Conservation (phyloP, 2,888 invertebrate species). For the Volucella inflata region DNA sequence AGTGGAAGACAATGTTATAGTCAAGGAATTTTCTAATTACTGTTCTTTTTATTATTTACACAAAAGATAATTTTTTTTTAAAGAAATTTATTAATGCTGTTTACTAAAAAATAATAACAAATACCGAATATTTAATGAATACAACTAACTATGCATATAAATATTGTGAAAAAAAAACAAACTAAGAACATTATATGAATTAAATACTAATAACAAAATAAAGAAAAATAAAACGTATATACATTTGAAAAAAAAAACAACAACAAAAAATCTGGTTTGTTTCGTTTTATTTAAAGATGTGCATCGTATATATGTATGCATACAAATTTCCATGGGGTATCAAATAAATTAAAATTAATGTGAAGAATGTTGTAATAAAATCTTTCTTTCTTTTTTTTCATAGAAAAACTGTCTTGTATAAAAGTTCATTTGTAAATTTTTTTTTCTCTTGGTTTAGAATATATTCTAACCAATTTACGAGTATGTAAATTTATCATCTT, state of each 20-base stretch:
- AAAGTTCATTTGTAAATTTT: too few relatives aligned
- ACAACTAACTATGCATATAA: constrained; percentile 62
- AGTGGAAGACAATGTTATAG: constrained; percentile 40
- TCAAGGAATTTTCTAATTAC: constrained; percentile 22
- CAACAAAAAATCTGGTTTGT: constrained; percentile 14
- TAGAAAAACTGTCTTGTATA: too few relatives aligned
- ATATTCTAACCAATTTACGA: too few relatives aligned
- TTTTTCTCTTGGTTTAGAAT: too few relatives aligned
- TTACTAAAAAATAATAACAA: constrained; percentile 43
- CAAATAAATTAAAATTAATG: too few relatives aligned
- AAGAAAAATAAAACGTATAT: constrained; percentile 34
- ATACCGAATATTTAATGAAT: constrained; percentile 56
- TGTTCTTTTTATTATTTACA: constrained; percentile 29
- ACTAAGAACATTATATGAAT: constrained; percentile 64
- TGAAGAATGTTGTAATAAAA: too few relatives aligned
- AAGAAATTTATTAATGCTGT: constrained; percentile 37
- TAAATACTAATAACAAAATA: constrained; percentile 57
- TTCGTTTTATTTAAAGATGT: constrained; percentile 4
- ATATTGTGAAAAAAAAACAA: constrained; percentile 61
- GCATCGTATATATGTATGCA: constrained; percentile 1
- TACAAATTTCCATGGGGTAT: too few relatives aligned
- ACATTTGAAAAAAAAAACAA: constrained; percentile 28
- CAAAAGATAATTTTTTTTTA: constrained; percentile 1
- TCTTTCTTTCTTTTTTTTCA: too few relatives aligned
- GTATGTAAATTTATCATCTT: too few relatives aligned